A percentile compares a stretch with the other conserved stretches of the same genome.
These are phyloP conservation scores for Phalloptychus januarius DNA, from an alignment of 2,797 vertebrate species.

Conservation along the genomic window DNA sequence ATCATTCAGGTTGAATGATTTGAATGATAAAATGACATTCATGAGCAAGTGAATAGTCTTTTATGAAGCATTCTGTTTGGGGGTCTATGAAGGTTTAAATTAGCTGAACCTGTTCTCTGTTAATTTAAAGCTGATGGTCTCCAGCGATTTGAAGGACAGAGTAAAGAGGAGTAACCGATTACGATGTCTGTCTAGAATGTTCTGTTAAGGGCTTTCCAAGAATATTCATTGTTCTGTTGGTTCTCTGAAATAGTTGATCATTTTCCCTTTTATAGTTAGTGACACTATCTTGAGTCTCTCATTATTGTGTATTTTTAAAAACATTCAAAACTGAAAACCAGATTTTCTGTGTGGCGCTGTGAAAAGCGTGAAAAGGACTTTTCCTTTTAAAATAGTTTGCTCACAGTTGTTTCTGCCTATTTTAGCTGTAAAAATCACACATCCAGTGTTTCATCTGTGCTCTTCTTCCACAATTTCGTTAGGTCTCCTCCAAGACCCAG, in stretches of 20 bases:
- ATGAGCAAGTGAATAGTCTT: conserved; percentile 25
- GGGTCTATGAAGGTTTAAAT: conserved; percentile 28
- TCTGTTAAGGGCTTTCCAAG: conserved; percentile 25
- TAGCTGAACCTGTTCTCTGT: conserved; percentile 18
- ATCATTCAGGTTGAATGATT: conserved; percentile 48
- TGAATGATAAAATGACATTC: conserved; percentile 48
- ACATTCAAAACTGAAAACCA: conserved; percentile 8
- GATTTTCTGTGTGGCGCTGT: conserved; percentile 34
- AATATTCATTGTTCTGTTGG: conserved; percentile 30
- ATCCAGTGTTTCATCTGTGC: background rate
- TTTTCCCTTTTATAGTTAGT: conserved; percentile 36
- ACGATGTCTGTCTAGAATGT: conserved; percentile 21
- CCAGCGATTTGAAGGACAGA: conserved; percentile 42
- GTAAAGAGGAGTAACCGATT: conserved; percentile 37
- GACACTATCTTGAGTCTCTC: conserved; percentile 21
- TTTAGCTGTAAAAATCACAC: conserved; percentile 7
- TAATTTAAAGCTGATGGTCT: conserved; percentile 27
- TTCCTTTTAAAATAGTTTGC: conserved; percentile 20
- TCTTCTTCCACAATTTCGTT: conserved; percentile 25
- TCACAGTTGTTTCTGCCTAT: conserved; percentile 9
- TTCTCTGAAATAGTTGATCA: conserved; percentile 17
- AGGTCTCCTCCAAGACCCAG: conserved; percentile 95
- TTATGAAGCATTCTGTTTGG: conserved; percentile 25
- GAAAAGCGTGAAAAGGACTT: conserved; percentile 5
- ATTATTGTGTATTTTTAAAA: conserved; percentile 8